phyloP scores from a whole-genome alignment of 2,113 vertebrate genomes.

The Lepus americanus region DNA sequence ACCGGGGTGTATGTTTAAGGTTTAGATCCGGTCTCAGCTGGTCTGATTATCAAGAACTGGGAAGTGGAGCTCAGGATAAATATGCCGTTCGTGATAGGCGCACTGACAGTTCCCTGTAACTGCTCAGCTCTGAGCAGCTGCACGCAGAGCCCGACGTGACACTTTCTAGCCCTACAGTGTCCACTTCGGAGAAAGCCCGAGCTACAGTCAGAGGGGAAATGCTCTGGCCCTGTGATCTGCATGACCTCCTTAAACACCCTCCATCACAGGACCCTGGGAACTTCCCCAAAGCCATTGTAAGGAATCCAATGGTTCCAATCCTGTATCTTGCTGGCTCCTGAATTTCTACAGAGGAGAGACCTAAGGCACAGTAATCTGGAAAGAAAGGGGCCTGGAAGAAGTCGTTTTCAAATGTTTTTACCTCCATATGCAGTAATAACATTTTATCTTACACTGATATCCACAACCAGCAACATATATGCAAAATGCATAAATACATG shows the following conservation, averaged over 20 bases:
- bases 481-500: not conserved
- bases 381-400: not conserved
- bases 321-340: not conserved
- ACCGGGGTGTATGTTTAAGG: not conserved
- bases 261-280: not conserved
- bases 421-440: not conserved
- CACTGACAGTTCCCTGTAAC: not conserved
- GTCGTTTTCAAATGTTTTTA: not conserved
- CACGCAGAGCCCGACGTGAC: not conserved
- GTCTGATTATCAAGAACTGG: not conserved
- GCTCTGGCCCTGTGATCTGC: not conserved
- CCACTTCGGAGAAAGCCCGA: not conserved
- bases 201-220: not conserved
- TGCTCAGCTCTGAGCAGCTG: not conserved
- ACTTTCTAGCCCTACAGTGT: not conserved
- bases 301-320: conserved; percentile 3
- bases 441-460: not conserved
- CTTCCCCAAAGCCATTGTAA: conserved; percentile 18
- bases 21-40: conserved; percentile 25
- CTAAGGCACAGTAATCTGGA: not conserved
- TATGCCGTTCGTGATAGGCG: not conserved
- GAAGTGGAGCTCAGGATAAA: not conserved
- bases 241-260: not conserved
- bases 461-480: not conserved
- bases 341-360: not conserved